Percentiles rank a stretch among this genome's conserved stretches.
Conservation (phyloP, 2,113 vertebrate genomes). For the Thomomys bottae region DNA sequence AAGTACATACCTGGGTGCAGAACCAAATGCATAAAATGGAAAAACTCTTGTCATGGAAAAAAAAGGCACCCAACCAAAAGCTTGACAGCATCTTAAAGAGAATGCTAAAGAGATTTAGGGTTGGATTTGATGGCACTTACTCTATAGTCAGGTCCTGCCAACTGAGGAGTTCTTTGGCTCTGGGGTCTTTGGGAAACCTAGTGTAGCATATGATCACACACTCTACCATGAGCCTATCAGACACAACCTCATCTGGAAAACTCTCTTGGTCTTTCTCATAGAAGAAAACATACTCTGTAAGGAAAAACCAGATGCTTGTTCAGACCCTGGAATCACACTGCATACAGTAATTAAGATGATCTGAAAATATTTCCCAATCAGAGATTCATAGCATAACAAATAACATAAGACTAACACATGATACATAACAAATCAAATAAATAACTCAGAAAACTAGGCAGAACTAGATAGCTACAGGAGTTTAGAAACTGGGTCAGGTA, state of each 20-base stretch:
- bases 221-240: not conserved
- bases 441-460: constrained; percentile 49
- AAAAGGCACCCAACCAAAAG: not conserved
- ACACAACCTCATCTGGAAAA: not conserved
- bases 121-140: not conserved
- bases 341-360: constrained; percentile 9
- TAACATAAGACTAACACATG: not conserved
- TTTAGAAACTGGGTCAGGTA: constrained; percentile 63
- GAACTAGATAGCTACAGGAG: not conserved
- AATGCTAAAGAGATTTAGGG: not conserved
- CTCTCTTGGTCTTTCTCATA: not conserved
- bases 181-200: not conserved
- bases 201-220: not conserved
- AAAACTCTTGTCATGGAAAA: not conserved
- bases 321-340: not conserved
- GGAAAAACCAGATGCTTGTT: constrained; percentile 8
- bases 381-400: constrained; percentile 24
- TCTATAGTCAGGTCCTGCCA: not conserved
- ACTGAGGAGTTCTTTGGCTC: not conserved
- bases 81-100: not conserved
- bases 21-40: constrained; percentile 17
- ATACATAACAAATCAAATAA: constrained; percentile 46
- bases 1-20: not conserved
- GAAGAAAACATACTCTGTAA: not conserved
- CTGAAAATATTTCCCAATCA: constrained; percentile 46